Base-by-base conservation (phyloP, 2,888 invertebrate species). In the Aplocera efformata region DNA sequence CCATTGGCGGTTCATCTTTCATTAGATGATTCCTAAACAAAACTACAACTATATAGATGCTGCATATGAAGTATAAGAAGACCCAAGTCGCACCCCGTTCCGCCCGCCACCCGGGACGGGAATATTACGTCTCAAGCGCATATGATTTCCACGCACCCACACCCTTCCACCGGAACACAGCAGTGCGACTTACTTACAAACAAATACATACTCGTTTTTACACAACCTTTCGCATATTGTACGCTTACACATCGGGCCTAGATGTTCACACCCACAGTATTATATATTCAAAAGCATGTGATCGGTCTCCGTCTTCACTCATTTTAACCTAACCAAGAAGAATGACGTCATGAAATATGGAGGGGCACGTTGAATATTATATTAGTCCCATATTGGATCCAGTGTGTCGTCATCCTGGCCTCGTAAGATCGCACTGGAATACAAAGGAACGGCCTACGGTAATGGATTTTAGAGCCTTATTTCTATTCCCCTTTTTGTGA, bases 301-400 rank as follows among this genome's bases (percentile, higher is more conserved):
- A 41, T 42, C 34, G 40, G 44, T 51, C 54, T 58, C 63, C 61
- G 62, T 42, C 44, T 66, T 69, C 62, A 60, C 61, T 66, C 60
- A 59, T 68, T 69, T 65, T 61, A 66, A 64, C 62, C 62, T 66
- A 67, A 62, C 63, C 53, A 57, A 56, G 58, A 61, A 63, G 61
- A 67, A 63, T 62, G 60, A 56, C 63, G 53, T 64, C 69, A 66
- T 69, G 66, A 69, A 71, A 67, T 69, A 72, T 72, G 70, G 63
- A 72, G 58, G 60, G 51, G 61, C 65, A 57, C 59, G 58, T 59
- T 73, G 76, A 76, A 79, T 76, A 76, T 75, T 75, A 75, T 75
- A 75, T 70, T 71, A 63, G 58, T 53, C 58, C 50, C 60, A 67
- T 72, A 77, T 74, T 72, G 67, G 67, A 70, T 70, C 61, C 62